Conservation (phyloP, 2,888 invertebrate genomes). For the Agrypnus murinus region DNA sequence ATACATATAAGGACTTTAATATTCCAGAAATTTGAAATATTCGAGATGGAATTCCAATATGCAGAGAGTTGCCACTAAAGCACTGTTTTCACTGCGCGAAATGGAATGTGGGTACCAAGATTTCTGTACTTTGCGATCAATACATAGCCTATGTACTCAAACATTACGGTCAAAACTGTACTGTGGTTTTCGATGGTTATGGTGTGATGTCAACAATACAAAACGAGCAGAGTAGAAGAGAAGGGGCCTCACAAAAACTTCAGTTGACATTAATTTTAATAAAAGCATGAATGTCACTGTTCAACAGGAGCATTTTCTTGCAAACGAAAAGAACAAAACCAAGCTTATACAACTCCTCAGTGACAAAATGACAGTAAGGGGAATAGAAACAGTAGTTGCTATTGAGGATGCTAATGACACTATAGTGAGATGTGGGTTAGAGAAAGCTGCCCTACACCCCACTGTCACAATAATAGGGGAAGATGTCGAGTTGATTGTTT, state of each 20-base stretch:
- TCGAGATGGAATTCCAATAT: too few species aligned
- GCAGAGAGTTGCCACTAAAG: too few species aligned
- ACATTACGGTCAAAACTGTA: neutral
- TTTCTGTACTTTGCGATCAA: neutral
- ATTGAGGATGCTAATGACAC: neutral
- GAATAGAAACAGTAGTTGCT: neutral
- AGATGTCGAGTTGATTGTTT: constrained; percentile 11
- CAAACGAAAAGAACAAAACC: constrained; percentile 2
- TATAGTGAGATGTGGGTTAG: neutral
- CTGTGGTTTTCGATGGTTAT: neutral
- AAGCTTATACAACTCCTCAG: neutral
- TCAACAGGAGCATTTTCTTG: neutral
- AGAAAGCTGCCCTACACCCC: neutral
- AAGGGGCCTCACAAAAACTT: neutral
- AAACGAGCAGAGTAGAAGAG: neutral
- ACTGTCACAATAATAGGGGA: constrained; percentile 1
- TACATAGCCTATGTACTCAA: constrained; percentile 6
- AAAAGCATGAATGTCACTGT: too few species aligned
- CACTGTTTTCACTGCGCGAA: constrained; percentile 7
- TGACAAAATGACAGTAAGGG: constrained; percentile 1
- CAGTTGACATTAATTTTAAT: constrained; percentile 4
- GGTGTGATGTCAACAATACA: neutral
- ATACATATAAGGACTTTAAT: too few species aligned
- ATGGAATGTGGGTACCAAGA: neutral
- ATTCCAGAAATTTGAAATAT: too few species aligned